Percentiles rank a stretch among this genome's conserved stretches.
Conservation (phyloP, 1,140 invertebrate species). For the Habropoda laboriosa region DNA sequence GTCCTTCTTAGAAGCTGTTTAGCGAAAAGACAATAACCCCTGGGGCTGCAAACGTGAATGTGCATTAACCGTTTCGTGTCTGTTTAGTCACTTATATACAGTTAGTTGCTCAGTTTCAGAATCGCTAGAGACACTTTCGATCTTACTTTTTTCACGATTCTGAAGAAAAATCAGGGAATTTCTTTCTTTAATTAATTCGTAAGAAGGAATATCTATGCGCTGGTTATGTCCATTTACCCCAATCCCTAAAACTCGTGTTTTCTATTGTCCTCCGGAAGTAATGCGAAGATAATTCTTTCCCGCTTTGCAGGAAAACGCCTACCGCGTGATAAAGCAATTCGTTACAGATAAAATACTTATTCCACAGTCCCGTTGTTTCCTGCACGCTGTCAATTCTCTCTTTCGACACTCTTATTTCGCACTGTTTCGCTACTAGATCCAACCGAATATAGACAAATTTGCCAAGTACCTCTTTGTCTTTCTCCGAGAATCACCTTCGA, state of each 20-base stretch:
- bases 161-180: no score
- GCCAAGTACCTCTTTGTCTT: slow-evolving; percentile 48
- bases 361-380: slow-evolving; percentile 51
- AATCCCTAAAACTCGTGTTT: slow-evolving; percentile 33
- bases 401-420: no score
- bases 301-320: slow-evolving; percentile 69
- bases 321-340: slow-evolving; percentile 64
- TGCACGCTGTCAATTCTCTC: slow-evolving; percentile 56
- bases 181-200: no score
- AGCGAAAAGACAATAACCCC: slow-evolving; percentile 26
- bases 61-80: background rate
- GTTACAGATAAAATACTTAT: slow-evolving; percentile 58
- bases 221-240: background rate
- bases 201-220: background rate
- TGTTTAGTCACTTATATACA: no score
- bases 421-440: no score
- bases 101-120: no score
- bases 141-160: no score
- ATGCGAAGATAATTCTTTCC: slow-evolving; percentile 64
- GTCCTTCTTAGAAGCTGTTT: slow-evolving; percentile 53
- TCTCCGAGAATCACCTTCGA: slow-evolving; percentile 13
- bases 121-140: no score
- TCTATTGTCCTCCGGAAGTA: slow-evolving; percentile 56
- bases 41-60: background rate
- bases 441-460: no score